These are phyloP conservation scores for Heliconius erato DNA, from an alignment of 2,888 invertebrate species.

Conservation along the genomic window DNA sequence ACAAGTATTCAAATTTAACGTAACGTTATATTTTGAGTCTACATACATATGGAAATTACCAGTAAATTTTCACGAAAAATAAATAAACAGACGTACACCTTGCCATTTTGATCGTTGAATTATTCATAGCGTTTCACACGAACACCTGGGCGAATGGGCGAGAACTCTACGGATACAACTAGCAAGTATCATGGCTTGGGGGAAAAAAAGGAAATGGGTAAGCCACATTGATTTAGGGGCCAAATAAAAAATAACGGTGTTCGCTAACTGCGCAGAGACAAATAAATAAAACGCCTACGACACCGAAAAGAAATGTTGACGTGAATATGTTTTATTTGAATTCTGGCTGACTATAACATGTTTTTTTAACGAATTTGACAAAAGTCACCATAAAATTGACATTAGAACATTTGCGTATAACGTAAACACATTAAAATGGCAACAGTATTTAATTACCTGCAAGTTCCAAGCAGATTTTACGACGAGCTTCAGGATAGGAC, in stretches of 20 bases:
- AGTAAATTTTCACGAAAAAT: constrained; percentile 76
- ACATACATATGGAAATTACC: constrained; percentile 71
- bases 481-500: constrained; percentile 65
- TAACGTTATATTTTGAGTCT: constrained; percentile 39
- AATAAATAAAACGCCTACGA: constrained; percentile 61
- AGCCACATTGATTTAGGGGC: constrained; percentile 70
- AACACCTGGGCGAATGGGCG: constrained; percentile 68
- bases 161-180: constrained; percentile 70
- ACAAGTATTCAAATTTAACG: constrained; percentile 44
- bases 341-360: not conserved
- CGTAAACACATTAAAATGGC: constrained; percentile 64
- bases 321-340: not conserved
- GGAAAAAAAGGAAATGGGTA: constrained; percentile 74
- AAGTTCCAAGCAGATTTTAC: constrained; percentile 65
- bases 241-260: constrained; percentile 65
- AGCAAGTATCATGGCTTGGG: constrained; percentile 62
- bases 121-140: constrained; percentile 81
- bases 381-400: not conserved
- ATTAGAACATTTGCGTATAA: not conserved
- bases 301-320: constrained; percentile 52
- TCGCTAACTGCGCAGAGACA: constrained; percentile 63
- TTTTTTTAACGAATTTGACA: constrained; percentile 2
- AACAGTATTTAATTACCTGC: constrained; percentile 65
- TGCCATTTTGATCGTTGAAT: constrained; percentile 84
- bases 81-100: constrained; percentile 81